phyloP scores from a whole-genome alignment of 2,888 invertebrate genomes.

The Buathra laborator region DNA sequence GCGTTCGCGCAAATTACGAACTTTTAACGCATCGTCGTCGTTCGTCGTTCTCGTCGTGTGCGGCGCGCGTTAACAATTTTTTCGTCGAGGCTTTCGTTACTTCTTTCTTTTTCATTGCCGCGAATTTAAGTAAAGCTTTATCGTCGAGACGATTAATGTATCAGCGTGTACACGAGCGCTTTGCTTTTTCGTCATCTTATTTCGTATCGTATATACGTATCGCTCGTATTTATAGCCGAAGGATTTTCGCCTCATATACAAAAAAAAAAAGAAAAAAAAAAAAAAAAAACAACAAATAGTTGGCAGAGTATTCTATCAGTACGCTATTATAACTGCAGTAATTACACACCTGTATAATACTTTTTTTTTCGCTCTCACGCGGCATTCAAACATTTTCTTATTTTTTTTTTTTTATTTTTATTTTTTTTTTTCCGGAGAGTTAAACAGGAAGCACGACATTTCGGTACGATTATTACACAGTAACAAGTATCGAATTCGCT shows the following conservation, averaged over 20 bases:
- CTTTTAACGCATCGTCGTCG: constrained; percentile 7
- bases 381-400: constrained; percentile 5
- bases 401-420: neutral
- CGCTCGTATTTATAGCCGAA: constrained; percentile 38
- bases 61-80: neutral
- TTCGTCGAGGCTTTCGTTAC: constrained; percentile 10
- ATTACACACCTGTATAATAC: constrained; percentile 65
- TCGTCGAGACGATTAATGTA: constrained; percentile 30
- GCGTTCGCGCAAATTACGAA: constrained; percentile 19
- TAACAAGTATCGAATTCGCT: constrained; percentile 59
- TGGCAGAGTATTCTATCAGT: constrained; percentile 64
- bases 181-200: constrained; percentile 14
- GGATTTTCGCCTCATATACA: constrained; percentile 23
- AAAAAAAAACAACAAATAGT: constrained; percentile 16
- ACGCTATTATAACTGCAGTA: constrained; percentile 52
- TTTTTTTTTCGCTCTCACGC: constrained; percentile 33
- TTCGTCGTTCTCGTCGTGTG: neutral
- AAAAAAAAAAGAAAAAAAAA: constrained; percentile 23
- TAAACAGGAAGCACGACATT: constrained; percentile 66
- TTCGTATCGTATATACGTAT: constrained; percentile 10
- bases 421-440: constrained; percentile 30
- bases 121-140: constrained; percentile 63
- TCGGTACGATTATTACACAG: constrained; percentile 58
- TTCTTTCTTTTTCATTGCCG: constrained; percentile 10
- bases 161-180: constrained; percentile 12